phyloP scores from a whole-genome alignment of 2,888 invertebrate genomes.

The Chydorus sphaericus region DNA sequence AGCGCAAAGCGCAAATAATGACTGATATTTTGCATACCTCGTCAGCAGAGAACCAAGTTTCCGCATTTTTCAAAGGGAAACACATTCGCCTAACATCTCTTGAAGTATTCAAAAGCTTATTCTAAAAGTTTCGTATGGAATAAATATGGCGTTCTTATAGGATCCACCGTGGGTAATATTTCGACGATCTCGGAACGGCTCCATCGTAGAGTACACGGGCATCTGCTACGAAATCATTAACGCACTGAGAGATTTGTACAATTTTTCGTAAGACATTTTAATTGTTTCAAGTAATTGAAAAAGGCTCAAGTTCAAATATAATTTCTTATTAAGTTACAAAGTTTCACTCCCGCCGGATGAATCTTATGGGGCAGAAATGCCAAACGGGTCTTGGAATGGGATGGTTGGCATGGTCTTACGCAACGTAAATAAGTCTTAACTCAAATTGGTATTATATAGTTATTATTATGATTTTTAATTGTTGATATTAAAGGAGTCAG shows the following conservation, averaged over 20 bases:
- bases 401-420: constrained; percentile 10
- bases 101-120: too few relatives aligned
- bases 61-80: too few relatives aligned
- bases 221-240: constrained; percentile 10
- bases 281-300: too few relatives aligned
- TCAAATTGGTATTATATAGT: too few relatives aligned
- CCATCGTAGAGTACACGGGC: not conserved
- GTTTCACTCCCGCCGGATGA: not conserved
- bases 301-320: too few relatives aligned
- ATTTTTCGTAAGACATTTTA: constrained; percentile 4
- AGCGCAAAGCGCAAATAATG: too few relatives aligned
- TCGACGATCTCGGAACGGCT: not conserved
- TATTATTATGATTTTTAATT: too few relatives aligned
- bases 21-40: too few relatives aligned
- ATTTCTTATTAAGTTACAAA: not conserved
- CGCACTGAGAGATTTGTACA: constrained; percentile 5
- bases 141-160: too few relatives aligned
- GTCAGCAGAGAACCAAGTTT: too few relatives aligned
- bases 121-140: too few relatives aligned
- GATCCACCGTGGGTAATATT: not conserved
- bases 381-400: constrained; percentile 10
- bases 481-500: constrained; percentile 14
- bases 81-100: not conserved
- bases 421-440: not conserved
- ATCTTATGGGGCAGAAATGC: not conserved